Evolutionary conservation across 2,888 invertebrate species (phyloP), one percentile per base, ranked within the genome.

Genomic region (Emmelina monodactyla): DNA sequence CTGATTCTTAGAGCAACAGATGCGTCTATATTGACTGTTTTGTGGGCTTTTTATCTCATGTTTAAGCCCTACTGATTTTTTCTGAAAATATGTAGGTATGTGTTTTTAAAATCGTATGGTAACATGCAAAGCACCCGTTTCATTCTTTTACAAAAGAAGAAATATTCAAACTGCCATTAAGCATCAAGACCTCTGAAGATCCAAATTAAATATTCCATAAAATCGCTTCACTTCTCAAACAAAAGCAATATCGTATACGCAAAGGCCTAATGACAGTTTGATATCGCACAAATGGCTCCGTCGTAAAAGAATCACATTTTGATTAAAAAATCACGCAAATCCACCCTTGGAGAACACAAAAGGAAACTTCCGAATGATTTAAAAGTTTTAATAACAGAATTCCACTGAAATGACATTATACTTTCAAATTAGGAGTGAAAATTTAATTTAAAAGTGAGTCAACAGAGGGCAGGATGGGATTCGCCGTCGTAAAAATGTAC

Each of bases 351-450:
- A n/a, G n/a, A n/a, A n/a, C n/a, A n/a, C n/a, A n/a, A 55, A 65
- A 62, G 58, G 60, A 65, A 68, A 69, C 63, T 70, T 72, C 63
- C 63, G 67, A 71, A 81, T 81, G 80, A 81, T 81, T 80, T 80
- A 80, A 76, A 79, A 76, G 72, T 80, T 81, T 80, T 81, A 81
- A 80, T 81, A 81, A 80, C 76, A 67, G 62, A 73, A 71, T 79
- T 67, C 80, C 71, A 81, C 75, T 79, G 69, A 71, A 75, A 81
- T 80, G 80, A 80, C 81, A 80, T 81, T 81, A 81, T 80, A 81
- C 80, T 81, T 81, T 81, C 79, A 81, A 81, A 81, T 81, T 81
- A 72, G 75, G 76, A 79, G 79, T 79, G 79, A 80, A 81, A 81
- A 81, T 81, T 81, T 80, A 81, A 81, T 81, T 81, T 80, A 79